A percentile compares a stretch with the other conserved stretches of the same genome.
These are phyloP conservation scores for Acropora tenuis DNA, from an alignment of 64 coral and sea anemone species.

Conservation along the genomic window DNA sequence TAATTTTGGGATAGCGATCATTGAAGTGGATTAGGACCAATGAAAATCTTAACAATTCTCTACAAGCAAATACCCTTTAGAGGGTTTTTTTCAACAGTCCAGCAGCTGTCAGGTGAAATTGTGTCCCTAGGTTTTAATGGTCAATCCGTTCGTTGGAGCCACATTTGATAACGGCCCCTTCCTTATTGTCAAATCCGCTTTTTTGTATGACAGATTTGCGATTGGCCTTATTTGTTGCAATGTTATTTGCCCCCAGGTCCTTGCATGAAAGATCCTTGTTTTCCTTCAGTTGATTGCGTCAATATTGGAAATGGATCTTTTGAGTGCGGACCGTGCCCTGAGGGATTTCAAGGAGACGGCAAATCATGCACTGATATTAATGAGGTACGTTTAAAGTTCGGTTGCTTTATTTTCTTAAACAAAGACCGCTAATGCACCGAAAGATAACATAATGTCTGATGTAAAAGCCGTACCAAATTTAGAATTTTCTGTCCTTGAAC, in stretches of 20 bases:
- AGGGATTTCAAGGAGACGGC: slow-evolving; percentile 83
- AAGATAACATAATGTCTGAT: no score
- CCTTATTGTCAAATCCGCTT: neutral
- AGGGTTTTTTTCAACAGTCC: no score
- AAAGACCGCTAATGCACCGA: neutral
- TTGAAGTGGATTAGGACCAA: no score
- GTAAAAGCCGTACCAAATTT: no score
- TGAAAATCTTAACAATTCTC: no score
- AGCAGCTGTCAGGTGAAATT: no score
- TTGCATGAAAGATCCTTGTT: slow-evolving; percentile 74
- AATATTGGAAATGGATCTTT: slow-evolving; percentile 73
- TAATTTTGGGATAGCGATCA: no score
- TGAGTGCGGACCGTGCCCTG: slow-evolving; percentile 82
- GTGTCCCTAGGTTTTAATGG: no score
- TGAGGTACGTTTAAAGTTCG: slow-evolving; percentile 56
- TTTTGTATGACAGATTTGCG: neutral
- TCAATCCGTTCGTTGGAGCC: no score
- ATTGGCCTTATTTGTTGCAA: neutral
- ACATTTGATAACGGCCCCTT: no score
- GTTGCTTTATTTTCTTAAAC: neutral
- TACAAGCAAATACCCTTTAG: no score
- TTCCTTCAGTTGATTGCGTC: slow-evolving; percentile 72
- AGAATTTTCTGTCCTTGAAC: neutral
- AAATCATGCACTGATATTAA: slow-evolving; percentile 78
- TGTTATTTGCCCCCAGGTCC: slow-evolving; percentile 57